Evolutionary conservation across 2,797 vertebrate genomes (phyloP), one percentile per base, ranked within the genome.

Genomic region (Parauchenoglanis punctatus): DNA sequence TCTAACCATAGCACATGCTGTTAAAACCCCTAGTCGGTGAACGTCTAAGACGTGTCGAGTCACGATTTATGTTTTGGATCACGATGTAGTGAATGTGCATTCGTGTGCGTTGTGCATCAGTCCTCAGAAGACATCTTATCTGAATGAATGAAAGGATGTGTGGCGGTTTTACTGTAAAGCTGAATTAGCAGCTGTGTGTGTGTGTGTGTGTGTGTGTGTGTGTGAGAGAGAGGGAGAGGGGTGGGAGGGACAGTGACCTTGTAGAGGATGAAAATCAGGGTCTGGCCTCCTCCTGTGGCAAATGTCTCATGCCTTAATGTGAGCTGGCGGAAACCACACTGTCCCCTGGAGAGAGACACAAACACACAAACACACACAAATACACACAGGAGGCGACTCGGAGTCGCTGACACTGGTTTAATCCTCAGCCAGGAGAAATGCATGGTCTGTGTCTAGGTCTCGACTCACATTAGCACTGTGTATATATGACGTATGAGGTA

Each of bases 311-410:
- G 92, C 91, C 92, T 93, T 96, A 95, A 96, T 95, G 91, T 92
- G 89, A 91, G 89, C 91, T 96, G 95, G 94, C 95, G 95, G 95
- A 91, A 94, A 96, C 94, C 95, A 95, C 94, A 94, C 94, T 93
- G 94, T 91, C 94, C 94, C 94, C 94, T 89, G 65, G 92, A 94
- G 94, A 91, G 81, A 93, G 49, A 65, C 68, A 86, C 86, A 78
- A 49, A 77, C 82, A 76, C 84, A 54, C 56, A 83, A 54, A 88
- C 80, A 63, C 61, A 73, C 44, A 61, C 85, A 44, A 67, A 81
- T 80, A 61, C 80, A 78, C 85, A 54, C 77, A 82, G 75, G 65
- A 77, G 89, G 17, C 72, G 76, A 84, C 83, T 76, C 78, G 4
- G 87, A 89, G 89, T 92, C 91, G 83, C 89, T 91, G 91, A 93